phyloP scores from a whole-genome alignment of 1,140 invertebrate species.

The Nasonia vitripennis region DNA sequence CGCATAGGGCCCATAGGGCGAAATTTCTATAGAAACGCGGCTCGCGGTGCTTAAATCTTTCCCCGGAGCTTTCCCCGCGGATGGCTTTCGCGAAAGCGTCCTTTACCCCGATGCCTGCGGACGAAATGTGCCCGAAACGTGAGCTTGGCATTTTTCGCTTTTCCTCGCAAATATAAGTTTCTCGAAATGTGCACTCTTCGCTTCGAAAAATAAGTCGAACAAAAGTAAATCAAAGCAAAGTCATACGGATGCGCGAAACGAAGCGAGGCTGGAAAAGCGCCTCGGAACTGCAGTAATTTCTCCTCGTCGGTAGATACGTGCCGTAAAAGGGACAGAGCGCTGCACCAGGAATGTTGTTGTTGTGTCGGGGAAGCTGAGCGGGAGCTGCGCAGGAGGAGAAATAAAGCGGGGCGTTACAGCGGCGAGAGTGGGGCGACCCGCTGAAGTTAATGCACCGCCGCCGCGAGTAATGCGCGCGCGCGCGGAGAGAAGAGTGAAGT shows the following conservation, averaged over 20 bases:
- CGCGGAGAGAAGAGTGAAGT: slow-evolving; percentile 18
- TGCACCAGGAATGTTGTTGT: slow-evolving; percentile 72
- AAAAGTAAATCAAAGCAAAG: too few relatives aligned
- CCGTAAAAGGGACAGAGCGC: slow-evolving; percentile 62
- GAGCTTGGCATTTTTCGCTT: too few relatives aligned
- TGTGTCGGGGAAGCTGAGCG: slow-evolving; percentile 63
- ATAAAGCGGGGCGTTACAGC: slow-evolving; percentile 5
- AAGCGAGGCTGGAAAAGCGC: background rate
- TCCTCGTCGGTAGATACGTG: slow-evolving; percentile 52
- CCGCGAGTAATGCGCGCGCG: slow-evolving; percentile 61
- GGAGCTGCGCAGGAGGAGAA: slow-evolving; percentile 46
- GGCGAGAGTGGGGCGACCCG: background rate
- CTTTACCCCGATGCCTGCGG: too few relatives aligned
- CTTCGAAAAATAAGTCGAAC: too few relatives aligned
- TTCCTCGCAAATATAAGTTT: too few relatives aligned
- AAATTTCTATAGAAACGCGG: background rate
- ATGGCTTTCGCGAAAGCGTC: too few relatives aligned
- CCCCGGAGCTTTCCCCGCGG: too few relatives aligned
- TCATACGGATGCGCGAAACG: too few relatives aligned
- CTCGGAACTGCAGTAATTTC: slow-evolving; percentile 1
- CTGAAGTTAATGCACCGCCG: slow-evolving; percentile 71
- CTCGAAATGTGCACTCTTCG: too few relatives aligned
- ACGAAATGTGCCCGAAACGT: too few relatives aligned
- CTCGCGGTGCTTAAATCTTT: background rate
- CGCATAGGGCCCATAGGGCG: background rate